Base-by-base conservation (phyloP, 1,140 invertebrate genomes). In the Macrocentrus cingulum region DNA sequence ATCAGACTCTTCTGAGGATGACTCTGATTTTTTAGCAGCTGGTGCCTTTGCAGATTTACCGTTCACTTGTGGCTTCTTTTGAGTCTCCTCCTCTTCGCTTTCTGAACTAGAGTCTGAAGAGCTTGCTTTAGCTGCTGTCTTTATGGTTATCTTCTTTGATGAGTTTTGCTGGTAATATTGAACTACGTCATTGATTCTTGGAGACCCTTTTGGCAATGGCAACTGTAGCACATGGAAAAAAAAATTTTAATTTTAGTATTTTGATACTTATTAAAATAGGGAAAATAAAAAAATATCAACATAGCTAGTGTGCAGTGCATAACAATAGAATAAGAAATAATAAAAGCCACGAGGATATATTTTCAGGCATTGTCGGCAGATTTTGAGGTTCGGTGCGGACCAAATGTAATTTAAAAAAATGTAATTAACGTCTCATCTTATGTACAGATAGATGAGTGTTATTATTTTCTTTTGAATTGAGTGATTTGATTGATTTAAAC, bases 141-240 rank as follows among this genome's bases (percentile, higher is more conserved):
- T 69, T 8, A 74, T 34, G 2, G 69, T 63, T 25, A 83, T 55
- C 49, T 84, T 84, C 32, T 79, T 81, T 2, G 67, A 46, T 0
- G 79, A 77, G 36, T 62, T 80, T 15, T 77, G 79, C 66, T 82
- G 80, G 65, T 78, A 85, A 58, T 75, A 73, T 15, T 72, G 65
- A 15, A 81, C 63, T 3, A 85, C 70, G 0, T 85, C 82, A 0
- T 59, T n/a, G 1, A 85, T 63, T 7, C 72, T 75, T 1, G 84
- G 82, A 1, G 75, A 78, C 44, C 81, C 82, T 65, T 84, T 83
- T 1, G 72, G 72, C 6, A 84, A 60, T 9, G 57, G 29, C 29
- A 70, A 64, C 82, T 83, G 48, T 42, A 74, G 25, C 4, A 29
- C 25, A 77, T 59, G 46, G 55, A 49, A 34, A 62, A 61, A 53